A percentile compares a stretch with the other conserved stretches of the same genome.
These are phyloP conservation scores for Nephrotoma flavescens DNA, from an alignment of 2,888 invertebrate genomes.

Conservation along the genomic window DNA sequence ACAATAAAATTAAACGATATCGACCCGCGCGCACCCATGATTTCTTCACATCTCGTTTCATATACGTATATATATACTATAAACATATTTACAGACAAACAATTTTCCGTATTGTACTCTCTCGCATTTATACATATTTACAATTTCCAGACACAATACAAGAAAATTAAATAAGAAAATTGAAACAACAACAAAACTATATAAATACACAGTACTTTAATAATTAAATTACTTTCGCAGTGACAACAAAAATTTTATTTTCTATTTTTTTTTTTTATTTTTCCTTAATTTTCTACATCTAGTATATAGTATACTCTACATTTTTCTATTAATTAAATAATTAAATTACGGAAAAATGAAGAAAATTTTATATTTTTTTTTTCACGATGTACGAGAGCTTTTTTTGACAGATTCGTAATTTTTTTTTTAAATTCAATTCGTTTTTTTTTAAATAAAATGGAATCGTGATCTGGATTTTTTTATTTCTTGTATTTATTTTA, in stretches of 20 bases:
- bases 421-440: not conserved
- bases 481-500: not conserved
- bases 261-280: not conserved
- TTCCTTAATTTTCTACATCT: not conserved
- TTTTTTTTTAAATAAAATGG: not conserved
- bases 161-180: not conserved
- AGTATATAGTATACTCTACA: not conserved
- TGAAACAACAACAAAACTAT: not conserved
- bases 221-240: not conserved
- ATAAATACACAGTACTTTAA: not conserved
- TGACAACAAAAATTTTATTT: not conserved
- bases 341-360: not conserved
- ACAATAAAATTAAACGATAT: not conserved
- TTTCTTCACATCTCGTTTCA: not conserved
- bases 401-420: not conserved
- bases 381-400: not conserved
- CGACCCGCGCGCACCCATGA: not conserved
- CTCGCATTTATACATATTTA: not conserved
- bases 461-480: conserved; percentile 4
- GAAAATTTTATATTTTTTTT: not conserved
- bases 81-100: not conserved
- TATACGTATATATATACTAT: not conserved
- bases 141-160: not conserved
- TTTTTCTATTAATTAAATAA: not conserved
- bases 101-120: not conserved